Base-by-base conservation (phyloP, 2,113 vertebrate species). In the Apus apus region DNA sequence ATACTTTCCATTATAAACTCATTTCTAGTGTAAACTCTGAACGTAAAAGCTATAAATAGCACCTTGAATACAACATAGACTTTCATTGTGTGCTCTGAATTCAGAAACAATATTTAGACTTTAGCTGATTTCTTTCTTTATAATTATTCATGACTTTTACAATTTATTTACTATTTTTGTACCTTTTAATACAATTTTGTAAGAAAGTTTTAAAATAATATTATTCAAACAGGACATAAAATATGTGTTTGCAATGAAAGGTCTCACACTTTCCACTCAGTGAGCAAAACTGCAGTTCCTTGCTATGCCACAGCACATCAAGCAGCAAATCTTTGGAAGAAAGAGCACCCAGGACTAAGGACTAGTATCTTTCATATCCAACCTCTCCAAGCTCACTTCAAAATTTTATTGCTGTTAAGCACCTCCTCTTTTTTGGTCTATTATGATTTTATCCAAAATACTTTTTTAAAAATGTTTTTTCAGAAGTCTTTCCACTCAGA, bases 1-100 rank as follows among this genome's bases (percentile, higher is more conserved):
- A 96, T 95, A 95, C 34, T 97, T 97, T 96, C 94, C 94, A 4
- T 77, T 94, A 77, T 91, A 95, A 95, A 94, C 85, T 48, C 67
- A 90, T 94, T 97, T 94, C 90, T 95, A 84, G 86, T 81, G 48
- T 94, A 96, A 95, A 97, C 91, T 77, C 48, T 77, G 67, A 77
- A 86, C 0, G 15, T 85, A 89, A 34, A 91, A 85, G 18, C 26
- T 95, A 97, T 93, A 95, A 94, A 96, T 93, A 97, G 85, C 64
- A 88, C 53, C 74, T 83, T 75, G 21, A 51, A 70, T 91, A 51
- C 75, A 93, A 91, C 87, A 91, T 7, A 93, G 81, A 62, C 66
- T 91, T 96, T 77, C 75, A 74, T 32, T 48, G 9, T 8, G 3
- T 10, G 0, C 38, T 48, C 43, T 71, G 60, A 86, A 76, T 71